Base-by-base conservation (phyloP, 2,797 vertebrate genomes). In the Poecilia picta region DNA sequence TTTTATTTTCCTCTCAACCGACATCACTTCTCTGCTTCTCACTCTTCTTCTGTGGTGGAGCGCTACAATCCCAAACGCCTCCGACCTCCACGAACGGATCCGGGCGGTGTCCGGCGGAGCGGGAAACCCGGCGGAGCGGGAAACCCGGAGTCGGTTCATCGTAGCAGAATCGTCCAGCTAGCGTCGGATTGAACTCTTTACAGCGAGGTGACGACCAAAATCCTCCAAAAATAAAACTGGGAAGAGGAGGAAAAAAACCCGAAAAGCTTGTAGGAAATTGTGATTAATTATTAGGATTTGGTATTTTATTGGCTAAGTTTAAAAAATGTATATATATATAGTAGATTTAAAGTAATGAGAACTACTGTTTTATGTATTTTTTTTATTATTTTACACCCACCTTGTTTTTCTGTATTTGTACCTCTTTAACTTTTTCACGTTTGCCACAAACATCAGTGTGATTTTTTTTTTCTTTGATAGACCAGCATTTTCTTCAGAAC, bases 41-140 rank as follows among this genome's bases (percentile, higher is more conserved):
- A n/a, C 84, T 81, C 84, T 88, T n/a, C 79, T 87, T 57, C 82
- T 43, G 88, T 91, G 81, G 83, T 88, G 76, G 81, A 87, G 78
- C 72, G 74, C 80, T 43, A 43, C 39, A 13, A 70, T 43, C 66
- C 66, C 11, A 70, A 43, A 68, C 10, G 64, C 36, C 64, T 57
- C 25, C 53, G 12, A 70, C 36, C 64, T 25, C 51, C 51, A 53
- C 10, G 5, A 41, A 43, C 12, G 36, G 36, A 68, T 41, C 36
- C 8, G 36, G 16, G 36, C 7, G 10, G 11, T 10, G 2, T 25
- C 12, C 4, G 10, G 23, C 39, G 0, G 18, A 11, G 33, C 28
- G 8, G 71, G 10, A 57, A 73, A 62, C n/a, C n/a, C 31, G 49
- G 36, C n/a, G 0, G 18, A 11, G 33, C 28, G 8, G 71, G 10